Percentiles rank a stretch among this genome's conserved stretches.
Evolutionary conservation across 2,113 vertebrate genomes (phyloP).

Genomic region (Tichodroma muraria): DNA sequence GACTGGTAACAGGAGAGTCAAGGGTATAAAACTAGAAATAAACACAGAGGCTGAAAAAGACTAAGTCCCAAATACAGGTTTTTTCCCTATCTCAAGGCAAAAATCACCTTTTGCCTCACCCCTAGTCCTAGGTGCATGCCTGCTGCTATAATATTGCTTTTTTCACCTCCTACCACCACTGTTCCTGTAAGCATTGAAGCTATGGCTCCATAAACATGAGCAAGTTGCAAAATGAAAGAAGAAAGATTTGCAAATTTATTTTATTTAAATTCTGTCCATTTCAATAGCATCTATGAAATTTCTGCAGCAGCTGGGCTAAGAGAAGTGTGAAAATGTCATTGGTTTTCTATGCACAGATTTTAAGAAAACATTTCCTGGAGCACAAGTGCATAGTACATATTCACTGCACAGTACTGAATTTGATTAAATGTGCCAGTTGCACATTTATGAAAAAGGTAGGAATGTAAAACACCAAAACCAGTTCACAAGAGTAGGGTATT

Average conservation of each 20-base stretch:
- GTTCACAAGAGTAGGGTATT: not conserved
- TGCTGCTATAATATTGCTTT: not conserved
- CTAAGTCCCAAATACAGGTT: not conserved
- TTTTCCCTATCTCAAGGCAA: not conserved
- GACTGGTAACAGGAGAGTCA: not conserved
- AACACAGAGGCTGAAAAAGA: not conserved
- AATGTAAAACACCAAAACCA: not conserved
- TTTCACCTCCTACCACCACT: not conserved
- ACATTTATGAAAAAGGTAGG: not conserved
- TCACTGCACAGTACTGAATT: not conserved
- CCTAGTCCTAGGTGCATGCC: not conserved
- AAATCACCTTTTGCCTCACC: not conserved
- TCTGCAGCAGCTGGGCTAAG: not conserved
- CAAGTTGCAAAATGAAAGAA: not conserved
- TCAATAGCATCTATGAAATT: not conserved
- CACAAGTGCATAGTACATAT: rapidly evolving
- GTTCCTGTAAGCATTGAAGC: not conserved
- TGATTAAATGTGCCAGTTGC: not conserved
- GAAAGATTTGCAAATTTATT: not conserved
- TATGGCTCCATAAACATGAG: not conserved
- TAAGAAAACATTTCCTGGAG: not conserved
- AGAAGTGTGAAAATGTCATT: not conserved
- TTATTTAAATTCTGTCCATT: not conserved
- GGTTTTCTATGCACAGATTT: not conserved
- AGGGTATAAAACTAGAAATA: not conserved